phyloP scores from a whole-genome alignment of 2,888 invertebrate genomes.

The Luffia ferchaultella region DNA sequence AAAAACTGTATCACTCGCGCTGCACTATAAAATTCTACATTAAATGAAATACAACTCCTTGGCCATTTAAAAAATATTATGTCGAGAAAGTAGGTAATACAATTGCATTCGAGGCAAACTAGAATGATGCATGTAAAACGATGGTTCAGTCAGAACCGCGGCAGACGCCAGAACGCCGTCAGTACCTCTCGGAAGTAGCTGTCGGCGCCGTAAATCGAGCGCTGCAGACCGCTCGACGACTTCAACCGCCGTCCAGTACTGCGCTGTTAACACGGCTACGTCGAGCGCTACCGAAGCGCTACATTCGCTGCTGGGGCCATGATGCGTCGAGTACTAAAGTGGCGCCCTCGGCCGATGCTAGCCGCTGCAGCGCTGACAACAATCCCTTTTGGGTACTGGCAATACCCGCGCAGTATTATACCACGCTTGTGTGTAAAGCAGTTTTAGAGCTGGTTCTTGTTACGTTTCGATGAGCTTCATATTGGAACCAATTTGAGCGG shows the following conservation, averaged over 20 bases:
- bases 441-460: not conserved
- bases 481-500: not conserved
- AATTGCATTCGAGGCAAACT: too few relatives aligned
- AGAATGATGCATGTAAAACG: too few relatives aligned
- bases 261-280: constrained; percentile 21
- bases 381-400: constrained; percentile 46
- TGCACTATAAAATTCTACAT: too few relatives aligned
- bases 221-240: constrained; percentile 25
- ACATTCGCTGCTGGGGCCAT: constrained; percentile 27
- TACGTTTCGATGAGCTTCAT: too few relatives aligned
- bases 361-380: constrained; percentile 45
- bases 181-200: constrained; percentile 39
- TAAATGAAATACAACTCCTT: too few relatives aligned
- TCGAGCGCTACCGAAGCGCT: constrained; percentile 30
- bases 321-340: constrained; percentile 17
- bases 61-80: too few relatives aligned
- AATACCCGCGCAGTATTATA: not conserved
- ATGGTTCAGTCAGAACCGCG: not conserved
- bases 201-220: constrained; percentile 27
- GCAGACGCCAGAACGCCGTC: constrained; percentile 29
- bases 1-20: too few relatives aligned
- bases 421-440: not conserved
- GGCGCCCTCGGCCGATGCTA: constrained; percentile 34
- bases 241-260: constrained; percentile 19
- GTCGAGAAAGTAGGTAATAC: too few relatives aligned